Base-by-base conservation (phyloP, 2,797 vertebrate genomes). In the Crenuchus spilurus region DNA sequence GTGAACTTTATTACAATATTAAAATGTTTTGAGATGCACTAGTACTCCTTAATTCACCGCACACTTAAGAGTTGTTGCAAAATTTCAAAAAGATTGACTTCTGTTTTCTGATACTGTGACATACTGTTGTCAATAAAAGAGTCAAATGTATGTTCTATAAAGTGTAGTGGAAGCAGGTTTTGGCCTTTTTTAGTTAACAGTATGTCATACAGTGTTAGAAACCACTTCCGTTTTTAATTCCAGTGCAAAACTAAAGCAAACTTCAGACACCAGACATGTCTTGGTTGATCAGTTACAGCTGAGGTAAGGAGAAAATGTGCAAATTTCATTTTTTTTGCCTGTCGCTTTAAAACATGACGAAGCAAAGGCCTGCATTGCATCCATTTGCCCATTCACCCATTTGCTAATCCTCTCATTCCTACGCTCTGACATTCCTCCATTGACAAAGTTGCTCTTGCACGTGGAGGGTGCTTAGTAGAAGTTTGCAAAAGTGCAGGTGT, bases 401-500 rank as follows among this genome's bases (percentile, higher is more conserved):
- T 24, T 16, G 14, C 31, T 16, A 35, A 48, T 33, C 18, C 41
- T 2, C 26, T 35, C 48, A 35, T 67, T 62, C 18, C n/a, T 24
- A 6, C 2, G 2, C 24, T 26, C 18, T 9, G 37, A 61, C 41
- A 55, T 51, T 2, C 31, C 9, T 8, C 28, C 24, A 44, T 41
- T 0, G 20, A 26, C 11, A n/a, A 44, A 52, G 37, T 9, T 41
- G 20, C n/a, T 18, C 24, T 33, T 33, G 31, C 46, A 67, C 22
- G 35, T 60, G 20, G 9, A 44, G 55, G 46, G 4, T 14, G 33
- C 18, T 52, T 39, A 68, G 35, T 24, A 26, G 11, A 26, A 62
- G 20, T 24, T 62, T n/a, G 42, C 42, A 30, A 31, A 73, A 55
- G 4, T 18, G 13, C 57, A 35, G 57, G 30, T 63, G 37, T 70